These are phyloP conservation scores for Carcinoscorpius rotundicauda DNA, from an alignment of 1,140 invertebrate species.

Conservation along the genomic window DNA sequence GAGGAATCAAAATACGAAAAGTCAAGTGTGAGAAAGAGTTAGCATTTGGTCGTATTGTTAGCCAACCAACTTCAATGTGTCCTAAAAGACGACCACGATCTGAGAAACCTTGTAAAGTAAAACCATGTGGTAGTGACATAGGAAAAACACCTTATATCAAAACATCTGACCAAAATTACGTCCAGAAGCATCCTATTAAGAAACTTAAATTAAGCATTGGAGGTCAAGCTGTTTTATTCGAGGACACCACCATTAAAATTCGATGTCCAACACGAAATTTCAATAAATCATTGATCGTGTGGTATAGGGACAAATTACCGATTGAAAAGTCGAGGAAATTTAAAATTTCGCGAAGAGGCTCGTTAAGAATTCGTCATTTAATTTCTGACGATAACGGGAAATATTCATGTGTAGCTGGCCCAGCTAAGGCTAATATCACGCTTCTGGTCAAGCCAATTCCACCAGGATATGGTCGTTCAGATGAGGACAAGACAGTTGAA, in stretches of 20 bases:
- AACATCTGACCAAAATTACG: conserved; percentile 54
- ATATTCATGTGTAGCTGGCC: conserved; percentile 55
- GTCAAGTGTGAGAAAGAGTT: conserved; percentile 83
- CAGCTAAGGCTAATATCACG: conserved; percentile 27
- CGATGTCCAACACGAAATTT: conserved; percentile 66
- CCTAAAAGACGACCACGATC: conserved; percentile 47
- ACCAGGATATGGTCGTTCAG: conserved; percentile 12
- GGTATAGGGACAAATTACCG: conserved; percentile 10
- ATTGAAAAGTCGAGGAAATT: conserved; percentile 36
- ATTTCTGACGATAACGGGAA: conserved; percentile 59
- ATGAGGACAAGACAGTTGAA: conserved; percentile 21
- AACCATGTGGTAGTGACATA: conserved; percentile 43
- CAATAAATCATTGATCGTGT: conserved; percentile 35
- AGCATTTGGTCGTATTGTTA: conserved; percentile 69
- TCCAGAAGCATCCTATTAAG: conserved; percentile 51
- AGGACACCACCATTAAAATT: conserved; percentile 74
- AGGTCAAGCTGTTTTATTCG: conserved; percentile 67
- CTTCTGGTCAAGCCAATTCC: conserved; percentile 22
- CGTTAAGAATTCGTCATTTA: conserved; percentile 63
- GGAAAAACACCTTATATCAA: conserved; percentile 47
- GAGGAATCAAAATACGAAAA: conserved; percentile 69
- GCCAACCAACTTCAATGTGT: conserved; percentile 55
- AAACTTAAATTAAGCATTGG: conserved; percentile 43
- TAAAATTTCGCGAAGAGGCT: conserved; percentile 73
- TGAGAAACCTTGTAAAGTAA: conserved; percentile 65